Conservation (phyloP, 2,888 invertebrate species). For the Andrena bicolor region DNA sequence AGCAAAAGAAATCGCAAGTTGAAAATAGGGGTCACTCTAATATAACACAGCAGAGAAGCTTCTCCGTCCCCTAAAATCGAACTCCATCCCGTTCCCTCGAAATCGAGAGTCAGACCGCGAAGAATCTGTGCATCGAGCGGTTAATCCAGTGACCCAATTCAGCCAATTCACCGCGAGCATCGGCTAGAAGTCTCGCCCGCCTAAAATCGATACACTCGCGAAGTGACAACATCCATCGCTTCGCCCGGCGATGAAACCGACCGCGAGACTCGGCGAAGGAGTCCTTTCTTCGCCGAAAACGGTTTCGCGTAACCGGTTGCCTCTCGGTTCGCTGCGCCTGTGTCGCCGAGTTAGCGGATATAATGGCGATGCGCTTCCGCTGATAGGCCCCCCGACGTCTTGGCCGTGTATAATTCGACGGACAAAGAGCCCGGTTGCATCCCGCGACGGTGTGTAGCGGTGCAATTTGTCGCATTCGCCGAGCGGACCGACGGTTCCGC, state of each 20-base stretch:
- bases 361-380: constrained; percentile 73
- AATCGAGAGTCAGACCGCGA: not conserved
- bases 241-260: not conserved
- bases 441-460: constrained; percentile 53
- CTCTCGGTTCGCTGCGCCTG: constrained; percentile 55
- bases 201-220: not conserved
- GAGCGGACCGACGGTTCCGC: not conserved
- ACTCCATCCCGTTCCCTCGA: not conserved
- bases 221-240: not conserved
- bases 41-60: too few relatives aligned
- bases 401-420: constrained; percentile 64
- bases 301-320: constrained; percentile 46
- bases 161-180: not conserved
- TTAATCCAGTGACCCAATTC: constrained; percentile 10
- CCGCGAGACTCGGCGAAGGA: too few relatives aligned
- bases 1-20: too few relatives aligned
- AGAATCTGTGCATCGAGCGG: not conserved
- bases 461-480: constrained; percentile 21
- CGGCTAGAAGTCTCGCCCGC: not conserved
- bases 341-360: constrained; percentile 68
- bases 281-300: constrained; percentile 1
- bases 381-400: constrained; percentile 67
- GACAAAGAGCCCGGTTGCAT: constrained; percentile 41
- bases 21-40: too few relatives aligned
- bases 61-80: not conserved